Conservation (phyloP, 1,140 invertebrate species). For the Solenopsis fugax region DNA sequence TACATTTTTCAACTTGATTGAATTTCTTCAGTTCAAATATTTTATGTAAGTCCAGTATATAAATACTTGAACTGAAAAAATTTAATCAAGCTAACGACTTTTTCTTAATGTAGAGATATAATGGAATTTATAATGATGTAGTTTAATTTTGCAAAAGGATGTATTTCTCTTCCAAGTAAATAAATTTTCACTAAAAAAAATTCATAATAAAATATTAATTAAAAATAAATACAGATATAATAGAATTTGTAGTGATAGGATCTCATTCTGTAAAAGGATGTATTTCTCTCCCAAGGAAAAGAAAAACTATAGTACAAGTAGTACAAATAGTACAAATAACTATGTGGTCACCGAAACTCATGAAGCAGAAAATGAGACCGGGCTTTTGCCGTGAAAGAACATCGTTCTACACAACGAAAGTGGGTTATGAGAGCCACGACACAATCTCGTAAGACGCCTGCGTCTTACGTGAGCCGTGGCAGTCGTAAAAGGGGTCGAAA, state of each 20-base stretch:
- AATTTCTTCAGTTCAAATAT: too few relatives aligned
- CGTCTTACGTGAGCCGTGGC: slow-evolving; percentile 20
- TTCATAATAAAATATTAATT: too few relatives aligned
- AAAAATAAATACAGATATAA: too few relatives aligned
- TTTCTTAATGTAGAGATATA: too few relatives aligned
- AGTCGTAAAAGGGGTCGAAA: slow-evolving; percentile 18
- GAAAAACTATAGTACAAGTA: not conserved
- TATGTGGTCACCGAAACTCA: not conserved
- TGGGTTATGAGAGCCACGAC: slow-evolving; percentile 60
- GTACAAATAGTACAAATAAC: not conserved
- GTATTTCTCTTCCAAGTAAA: not conserved
- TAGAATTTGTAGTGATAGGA: too few relatives aligned
- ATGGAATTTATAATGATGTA: not conserved
- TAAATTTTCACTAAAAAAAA: too few relatives aligned
- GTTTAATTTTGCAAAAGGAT: not conserved
- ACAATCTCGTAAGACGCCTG: not conserved
- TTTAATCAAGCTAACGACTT: too few relatives aligned
- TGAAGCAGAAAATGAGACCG: not conserved
- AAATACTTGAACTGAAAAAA: too few relatives aligned
- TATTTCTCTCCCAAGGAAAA: not conserved
- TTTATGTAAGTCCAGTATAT: too few relatives aligned
- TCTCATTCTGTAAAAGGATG: not conserved
- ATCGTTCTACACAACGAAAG: slow-evolving; percentile 33
- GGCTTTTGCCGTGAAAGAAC: slow-evolving; percentile 3
- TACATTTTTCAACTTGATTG: too few relatives aligned